phyloP scores from a whole-genome alignment of 2,113 vertebrate species.

The Brachyhypopomus gauderio region DNA sequence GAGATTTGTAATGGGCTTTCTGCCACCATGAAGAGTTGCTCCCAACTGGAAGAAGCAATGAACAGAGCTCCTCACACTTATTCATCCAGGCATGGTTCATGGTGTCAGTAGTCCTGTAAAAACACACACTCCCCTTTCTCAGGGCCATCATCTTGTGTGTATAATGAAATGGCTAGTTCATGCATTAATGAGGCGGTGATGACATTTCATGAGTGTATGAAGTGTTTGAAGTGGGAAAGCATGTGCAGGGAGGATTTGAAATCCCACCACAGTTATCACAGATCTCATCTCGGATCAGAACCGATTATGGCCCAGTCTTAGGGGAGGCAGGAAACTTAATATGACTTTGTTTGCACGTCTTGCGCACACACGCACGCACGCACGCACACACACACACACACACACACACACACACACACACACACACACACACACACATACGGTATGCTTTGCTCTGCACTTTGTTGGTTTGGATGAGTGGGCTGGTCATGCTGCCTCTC shows the following conservation, averaged over 20 bases:
- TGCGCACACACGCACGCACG: no score
- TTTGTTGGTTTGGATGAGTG: not conserved
- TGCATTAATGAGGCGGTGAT: not conserved
- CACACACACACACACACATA: no score
- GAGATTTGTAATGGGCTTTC: not conserved
- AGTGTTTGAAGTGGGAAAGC: not conserved
- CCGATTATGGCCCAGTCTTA: not conserved
- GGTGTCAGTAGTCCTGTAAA: not conserved
- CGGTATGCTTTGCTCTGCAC: no score
- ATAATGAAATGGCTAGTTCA: no score
- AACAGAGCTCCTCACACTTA: not conserved
- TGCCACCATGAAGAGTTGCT: not conserved
- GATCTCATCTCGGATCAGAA: not conserved
- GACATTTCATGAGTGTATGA: not conserved
- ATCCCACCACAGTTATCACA: not conserved
- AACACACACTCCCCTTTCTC: not conserved
- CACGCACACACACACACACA: no score
- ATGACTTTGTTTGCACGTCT: not conserved
- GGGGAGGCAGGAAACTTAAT: not conserved
- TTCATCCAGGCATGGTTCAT: not conserved
- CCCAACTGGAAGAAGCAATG: conserved; percentile 16
- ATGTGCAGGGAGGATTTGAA: not conserved
- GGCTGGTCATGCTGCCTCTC: not conserved
- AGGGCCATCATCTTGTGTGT: not conserved
- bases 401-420: no score